A percentile compares a stretch with the other conserved stretches of the same genome.
phyloP scores from a whole-genome alignment of 2,888 invertebrate genomes.

The Agonopterix subpropinquella region DNA sequence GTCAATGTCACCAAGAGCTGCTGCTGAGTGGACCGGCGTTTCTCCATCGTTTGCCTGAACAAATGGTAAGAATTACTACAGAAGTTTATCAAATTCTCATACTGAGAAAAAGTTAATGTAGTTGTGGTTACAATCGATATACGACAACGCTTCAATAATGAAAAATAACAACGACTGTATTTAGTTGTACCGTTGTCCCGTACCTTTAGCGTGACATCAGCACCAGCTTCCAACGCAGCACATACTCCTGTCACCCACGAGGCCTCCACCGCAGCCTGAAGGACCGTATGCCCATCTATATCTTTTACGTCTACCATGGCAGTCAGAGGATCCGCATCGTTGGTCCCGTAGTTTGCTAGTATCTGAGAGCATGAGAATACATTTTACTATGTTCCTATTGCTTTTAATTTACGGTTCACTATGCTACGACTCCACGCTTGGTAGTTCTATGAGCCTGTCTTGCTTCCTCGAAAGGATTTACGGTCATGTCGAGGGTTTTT shows the following conservation, averaged over 20 bases:
- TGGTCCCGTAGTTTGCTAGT: conserved; percentile 49
- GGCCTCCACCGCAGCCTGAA: conserved; percentile 66
- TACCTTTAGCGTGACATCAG: conserved; percentile 65
- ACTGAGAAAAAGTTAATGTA: no score
- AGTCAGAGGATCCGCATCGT: conserved; percentile 46
- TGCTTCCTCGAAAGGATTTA: no score
- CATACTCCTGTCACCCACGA: conserved; percentile 71
- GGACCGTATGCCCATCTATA: conserved; percentile 63
- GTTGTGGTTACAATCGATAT: no score
- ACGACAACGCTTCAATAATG: no score
- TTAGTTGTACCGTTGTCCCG: no score
- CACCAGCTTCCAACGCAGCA: conserved; percentile 68
- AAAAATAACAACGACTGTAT: no score
- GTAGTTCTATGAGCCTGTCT: no score
- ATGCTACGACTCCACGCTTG: no score
- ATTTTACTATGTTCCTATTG: conserved; percentile 12
- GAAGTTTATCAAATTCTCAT: no score
- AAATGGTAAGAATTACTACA: conserved; percentile 9
- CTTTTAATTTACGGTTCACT: no score
- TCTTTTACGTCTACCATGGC: conserved; percentile 65
- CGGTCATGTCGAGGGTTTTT: no score
- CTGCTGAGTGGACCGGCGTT: conserved; percentile 74
- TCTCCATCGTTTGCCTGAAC: conserved; percentile 62
- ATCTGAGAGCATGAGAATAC: conserved; percentile 28
- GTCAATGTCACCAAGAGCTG: conserved; percentile 60